Conservation (phyloP, 2,888 invertebrate genomes). For the Plebejus melissa region DNA sequence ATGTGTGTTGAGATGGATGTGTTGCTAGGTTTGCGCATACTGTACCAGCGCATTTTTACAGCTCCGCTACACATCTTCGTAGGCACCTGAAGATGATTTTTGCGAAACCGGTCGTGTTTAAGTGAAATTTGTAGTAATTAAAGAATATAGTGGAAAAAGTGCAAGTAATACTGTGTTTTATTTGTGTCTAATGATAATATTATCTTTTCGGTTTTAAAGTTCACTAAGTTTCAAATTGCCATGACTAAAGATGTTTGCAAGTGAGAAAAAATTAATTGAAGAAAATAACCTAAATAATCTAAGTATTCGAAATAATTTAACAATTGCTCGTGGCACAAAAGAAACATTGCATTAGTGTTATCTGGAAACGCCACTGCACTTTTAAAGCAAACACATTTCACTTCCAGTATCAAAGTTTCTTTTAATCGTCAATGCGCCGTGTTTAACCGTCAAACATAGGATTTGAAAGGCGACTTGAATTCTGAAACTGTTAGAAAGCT, state of each 20-base stretch:
- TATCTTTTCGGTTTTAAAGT: background rate
- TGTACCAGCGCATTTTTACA: no score
- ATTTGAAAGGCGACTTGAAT: constrained; percentile 33
- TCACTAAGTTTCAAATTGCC: background rate
- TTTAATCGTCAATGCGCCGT: constrained; percentile 35
- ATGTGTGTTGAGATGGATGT: no score
- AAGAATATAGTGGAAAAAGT: no score
- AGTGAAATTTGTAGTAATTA: no score
- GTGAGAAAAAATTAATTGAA: background rate
- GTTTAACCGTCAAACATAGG: constrained; percentile 34
- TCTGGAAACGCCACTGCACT: constrained; percentile 18
- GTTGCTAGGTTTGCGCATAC: no score
- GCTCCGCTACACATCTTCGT: no score
- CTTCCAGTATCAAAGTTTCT: constrained; percentile 32
- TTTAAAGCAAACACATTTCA: constrained; percentile 31
- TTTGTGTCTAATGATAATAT: background rate
- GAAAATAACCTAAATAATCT: background rate
- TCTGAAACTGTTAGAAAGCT: constrained; percentile 31
- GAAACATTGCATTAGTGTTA: constrained; percentile 3
- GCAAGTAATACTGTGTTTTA: no score
- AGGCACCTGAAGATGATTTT: no score
- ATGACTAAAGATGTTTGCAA: background rate
- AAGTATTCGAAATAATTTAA: background rate
- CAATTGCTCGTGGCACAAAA: background rate
- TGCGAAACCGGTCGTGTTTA: no score